Percentiles rank a stretch among this genome's conserved stretches.
These are phyloP conservation scores for Theropithecus gelada DNA, from an alignment of 2,113 vertebrate genomes.

Conservation along the genomic window DNA sequence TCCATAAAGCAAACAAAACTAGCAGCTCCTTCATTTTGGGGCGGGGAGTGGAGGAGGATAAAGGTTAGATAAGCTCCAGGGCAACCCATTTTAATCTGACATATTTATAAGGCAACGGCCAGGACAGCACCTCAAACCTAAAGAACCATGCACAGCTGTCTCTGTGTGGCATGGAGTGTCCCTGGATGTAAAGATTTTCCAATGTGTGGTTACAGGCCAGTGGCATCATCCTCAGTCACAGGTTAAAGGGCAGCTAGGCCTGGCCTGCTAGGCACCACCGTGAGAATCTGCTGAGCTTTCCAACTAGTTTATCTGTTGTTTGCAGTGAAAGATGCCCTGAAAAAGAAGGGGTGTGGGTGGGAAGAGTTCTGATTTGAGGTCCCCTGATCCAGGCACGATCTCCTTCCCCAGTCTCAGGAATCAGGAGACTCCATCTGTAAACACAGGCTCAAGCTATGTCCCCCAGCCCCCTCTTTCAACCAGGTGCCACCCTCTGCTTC, in stretches of 20 bases:
- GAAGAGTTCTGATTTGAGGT: neutral
- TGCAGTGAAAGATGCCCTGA: neutral
- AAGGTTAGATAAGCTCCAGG: neutral
- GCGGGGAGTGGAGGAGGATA: too few species aligned
- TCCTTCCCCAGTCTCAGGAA: neutral
- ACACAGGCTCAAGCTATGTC: neutral
- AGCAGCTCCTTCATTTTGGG: neutral
- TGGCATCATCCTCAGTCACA: neutral
- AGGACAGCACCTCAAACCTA: neutral
- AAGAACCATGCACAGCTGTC: neutral
- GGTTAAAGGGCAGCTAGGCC: neutral
- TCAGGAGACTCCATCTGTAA: neutral
- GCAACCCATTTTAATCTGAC: neutral
- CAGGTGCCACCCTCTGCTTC: neutral
- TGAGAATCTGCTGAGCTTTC: neutral
- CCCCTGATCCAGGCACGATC: neutral
- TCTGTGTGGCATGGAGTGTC: neutral
- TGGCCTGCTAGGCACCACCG: neutral
- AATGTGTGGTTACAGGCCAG: neutral
- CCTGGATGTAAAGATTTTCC: neutral
- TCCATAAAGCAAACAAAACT: neutral
- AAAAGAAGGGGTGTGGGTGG: neutral
- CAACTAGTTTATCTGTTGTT: neutral
- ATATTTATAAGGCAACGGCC: neutral
- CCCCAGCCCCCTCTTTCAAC: neutral